A percentile compares a stretch with the other conserved stretches of the same genome.
These are phyloP conservation scores for Amphiura filiformis DNA, from an alignment of 35 echinoderm and acorn worm genomes.

Conservation along the genomic window DNA sequence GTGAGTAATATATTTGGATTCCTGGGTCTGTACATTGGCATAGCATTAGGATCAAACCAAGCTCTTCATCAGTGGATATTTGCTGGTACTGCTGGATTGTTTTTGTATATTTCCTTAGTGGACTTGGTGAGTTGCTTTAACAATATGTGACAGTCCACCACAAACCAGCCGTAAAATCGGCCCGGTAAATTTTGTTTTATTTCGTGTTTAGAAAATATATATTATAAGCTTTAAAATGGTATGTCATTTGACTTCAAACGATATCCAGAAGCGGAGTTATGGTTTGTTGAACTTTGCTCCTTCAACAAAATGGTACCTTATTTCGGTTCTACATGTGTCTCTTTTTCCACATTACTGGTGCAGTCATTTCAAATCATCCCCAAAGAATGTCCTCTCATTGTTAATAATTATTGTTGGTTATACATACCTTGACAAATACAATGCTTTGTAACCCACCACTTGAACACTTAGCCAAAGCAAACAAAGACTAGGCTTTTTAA, in stretches of 20 bases:
- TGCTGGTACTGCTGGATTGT: conserved; percentile 54
- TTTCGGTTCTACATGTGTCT: too few species aligned
- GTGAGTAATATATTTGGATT: conserved; percentile 50
- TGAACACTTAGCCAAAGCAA: not conserved
- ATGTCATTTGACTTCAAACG: too few species aligned
- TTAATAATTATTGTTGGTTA: not conserved
- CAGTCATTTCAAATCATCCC: not conserved
- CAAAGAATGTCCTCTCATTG: not conserved
- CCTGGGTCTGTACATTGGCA: conserved; percentile 59
- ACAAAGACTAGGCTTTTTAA: too few species aligned
- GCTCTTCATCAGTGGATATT: conserved; percentile 61
- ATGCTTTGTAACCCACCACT: not conserved
- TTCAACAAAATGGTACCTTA: too few species aligned
- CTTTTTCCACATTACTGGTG: too few species aligned
- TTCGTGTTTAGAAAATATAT: too few species aligned
- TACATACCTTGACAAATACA: not conserved
- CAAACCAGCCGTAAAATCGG: too few species aligned
- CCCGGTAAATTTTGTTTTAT: too few species aligned
- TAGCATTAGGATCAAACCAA: conserved; percentile 28
- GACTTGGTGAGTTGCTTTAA: conserved; percentile 38
- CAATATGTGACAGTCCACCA: too few species aligned
- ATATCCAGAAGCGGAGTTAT: too few species aligned
- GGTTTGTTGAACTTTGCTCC: too few species aligned
- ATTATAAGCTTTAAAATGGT: too few species aligned
- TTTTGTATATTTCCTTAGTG: conserved; percentile 53